Evolutionary conservation across 1,140 invertebrate genomes (phyloP).

Genomic region (Drosophila subobscura): DNA sequence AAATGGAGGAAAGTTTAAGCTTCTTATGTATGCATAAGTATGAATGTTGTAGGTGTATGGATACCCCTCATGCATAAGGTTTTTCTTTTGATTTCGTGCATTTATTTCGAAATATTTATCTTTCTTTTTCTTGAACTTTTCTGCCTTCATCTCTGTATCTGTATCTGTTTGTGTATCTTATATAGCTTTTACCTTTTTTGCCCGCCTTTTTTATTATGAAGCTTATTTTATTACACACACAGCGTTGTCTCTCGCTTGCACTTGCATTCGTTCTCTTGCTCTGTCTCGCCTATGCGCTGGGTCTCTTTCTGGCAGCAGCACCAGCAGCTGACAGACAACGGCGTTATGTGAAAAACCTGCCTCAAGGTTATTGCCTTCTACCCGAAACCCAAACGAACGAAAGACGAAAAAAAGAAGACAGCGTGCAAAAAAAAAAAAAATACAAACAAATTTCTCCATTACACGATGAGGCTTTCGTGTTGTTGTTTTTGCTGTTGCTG

Average conservation of each 20-base stretch:
- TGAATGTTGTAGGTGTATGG: too few species aligned
- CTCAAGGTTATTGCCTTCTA: slow-evolving; percentile 78
- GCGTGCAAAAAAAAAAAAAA: slow-evolving; percentile 65
- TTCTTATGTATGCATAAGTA: too few species aligned
- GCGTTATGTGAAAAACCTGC: slow-evolving; percentile 75
- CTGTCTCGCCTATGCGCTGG: slow-evolving; percentile 1
- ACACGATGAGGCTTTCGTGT: slow-evolving; percentile 56
- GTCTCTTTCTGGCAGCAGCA: slow-evolving; percentile 22
- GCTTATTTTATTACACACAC: slow-evolving; percentile 46
- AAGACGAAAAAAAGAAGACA: slow-evolving; percentile 52
- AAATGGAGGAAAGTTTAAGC: too few species aligned
- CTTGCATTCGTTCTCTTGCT: too few species aligned
- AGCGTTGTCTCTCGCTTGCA: slow-evolving; percentile 9
- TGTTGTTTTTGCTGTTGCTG: slow-evolving; percentile 27
- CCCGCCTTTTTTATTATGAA: slow-evolving; percentile 42
- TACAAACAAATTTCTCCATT: slow-evolving; percentile 75
- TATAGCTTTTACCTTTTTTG: slow-evolving; percentile 32
- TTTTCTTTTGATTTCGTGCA: too few species aligned
- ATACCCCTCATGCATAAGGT: too few species aligned
- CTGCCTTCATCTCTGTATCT: slow-evolving; percentile 9
- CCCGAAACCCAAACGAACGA: slow-evolving; percentile 55
- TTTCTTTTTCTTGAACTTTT: slow-evolving; percentile 17
- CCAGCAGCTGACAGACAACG: slow-evolving; percentile 11
- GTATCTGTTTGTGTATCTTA: slow-evolving; percentile 20
- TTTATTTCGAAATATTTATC: slow-evolving; percentile 23